Conservation (phyloP, 2,113 vertebrate genomes). For the Furnarius figulus region DNA sequence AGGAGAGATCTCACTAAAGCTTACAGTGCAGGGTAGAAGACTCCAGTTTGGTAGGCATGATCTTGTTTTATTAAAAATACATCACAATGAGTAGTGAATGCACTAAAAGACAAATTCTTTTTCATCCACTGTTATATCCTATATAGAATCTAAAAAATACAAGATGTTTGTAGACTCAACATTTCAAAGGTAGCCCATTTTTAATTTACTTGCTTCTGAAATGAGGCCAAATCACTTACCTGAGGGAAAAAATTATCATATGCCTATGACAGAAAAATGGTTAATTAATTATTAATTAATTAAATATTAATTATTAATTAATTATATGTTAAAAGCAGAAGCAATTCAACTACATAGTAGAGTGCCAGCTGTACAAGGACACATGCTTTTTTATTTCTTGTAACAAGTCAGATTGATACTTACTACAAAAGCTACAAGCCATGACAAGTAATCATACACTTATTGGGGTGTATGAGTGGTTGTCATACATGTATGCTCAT, state of each 20-base stretch:
- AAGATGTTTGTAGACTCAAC: not conserved
- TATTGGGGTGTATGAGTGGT: not conserved
- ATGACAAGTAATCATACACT: not conserved
- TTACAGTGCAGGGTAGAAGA: not conserved
- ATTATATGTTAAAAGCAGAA: not conserved
- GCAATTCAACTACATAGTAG: not conserved
- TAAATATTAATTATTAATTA: too few relatives aligned
- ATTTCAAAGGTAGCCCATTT: not conserved
- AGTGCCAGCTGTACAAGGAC: not conserved
- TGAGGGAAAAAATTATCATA: not conserved
- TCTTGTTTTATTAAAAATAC: not conserved
- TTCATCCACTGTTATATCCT: not conserved
- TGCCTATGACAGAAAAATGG: not conserved
- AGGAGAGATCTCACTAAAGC: not conserved
- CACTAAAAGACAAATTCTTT: not conserved
- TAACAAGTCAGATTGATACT: not conserved
- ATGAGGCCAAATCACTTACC: not conserved
- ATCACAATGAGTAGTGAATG: not conserved
- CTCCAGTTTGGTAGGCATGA: not conserved
- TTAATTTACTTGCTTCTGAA: not conserved
- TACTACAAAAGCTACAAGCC: not conserved
- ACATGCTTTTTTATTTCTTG: not conserved
- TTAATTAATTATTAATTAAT: not conserved
- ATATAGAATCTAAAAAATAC: not conserved
- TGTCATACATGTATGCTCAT: accelerated